These are phyloP conservation scores for Haliclona indistincta DNA, from an alignment of 37 sponge, comb jelly and placozoan species.

Conservation along the genomic window DNA sequence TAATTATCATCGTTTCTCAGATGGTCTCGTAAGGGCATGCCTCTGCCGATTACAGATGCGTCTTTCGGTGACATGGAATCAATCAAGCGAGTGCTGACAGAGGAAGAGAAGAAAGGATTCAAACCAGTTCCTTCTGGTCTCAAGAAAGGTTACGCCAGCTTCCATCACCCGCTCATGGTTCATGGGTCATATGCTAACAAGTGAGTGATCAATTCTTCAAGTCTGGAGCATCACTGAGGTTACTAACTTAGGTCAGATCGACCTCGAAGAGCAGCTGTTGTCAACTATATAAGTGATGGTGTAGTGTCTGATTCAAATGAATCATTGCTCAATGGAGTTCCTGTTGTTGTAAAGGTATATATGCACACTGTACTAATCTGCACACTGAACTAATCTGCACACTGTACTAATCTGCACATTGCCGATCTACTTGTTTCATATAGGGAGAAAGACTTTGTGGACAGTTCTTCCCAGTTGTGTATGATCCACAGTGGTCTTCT, in stretches of 20 bases:
- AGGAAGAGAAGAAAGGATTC: conserved; percentile 31
- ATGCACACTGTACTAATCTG: too few species aligned
- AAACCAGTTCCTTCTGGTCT: conserved; percentile 42
- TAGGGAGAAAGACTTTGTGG: conserved; percentile 56
- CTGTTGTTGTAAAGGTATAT: conserved; percentile 38
- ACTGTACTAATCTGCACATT: not conserved
- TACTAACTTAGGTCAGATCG: conserved; percentile 55
- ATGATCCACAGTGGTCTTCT: conserved; percentile 45
- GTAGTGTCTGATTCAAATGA: conserved; percentile 60
- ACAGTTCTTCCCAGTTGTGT: conserved; percentile 65
- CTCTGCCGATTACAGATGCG: conserved; percentile 68
- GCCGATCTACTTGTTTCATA: not conserved
- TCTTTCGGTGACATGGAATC: conserved; percentile 66
- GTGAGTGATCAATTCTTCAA: conserved; percentile 6
- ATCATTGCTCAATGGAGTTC: conserved; percentile 46
- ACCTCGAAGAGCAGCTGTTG: conserved; percentile 63
- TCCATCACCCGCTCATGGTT: conserved; percentile 68
- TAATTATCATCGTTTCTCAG: not conserved
- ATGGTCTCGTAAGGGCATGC: conserved; percentile 66
- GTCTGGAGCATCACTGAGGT: too few species aligned
- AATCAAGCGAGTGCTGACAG: conserved; percentile 40
- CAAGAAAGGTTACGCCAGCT: conserved; percentile 67
- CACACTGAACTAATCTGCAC: too few species aligned
- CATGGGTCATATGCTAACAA: conserved; percentile 65
- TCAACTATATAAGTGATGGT: conserved; percentile 69